Evolutionary conservation across 2,113 vertebrate species (phyloP).

Genomic region (Calypte anna): DNA sequence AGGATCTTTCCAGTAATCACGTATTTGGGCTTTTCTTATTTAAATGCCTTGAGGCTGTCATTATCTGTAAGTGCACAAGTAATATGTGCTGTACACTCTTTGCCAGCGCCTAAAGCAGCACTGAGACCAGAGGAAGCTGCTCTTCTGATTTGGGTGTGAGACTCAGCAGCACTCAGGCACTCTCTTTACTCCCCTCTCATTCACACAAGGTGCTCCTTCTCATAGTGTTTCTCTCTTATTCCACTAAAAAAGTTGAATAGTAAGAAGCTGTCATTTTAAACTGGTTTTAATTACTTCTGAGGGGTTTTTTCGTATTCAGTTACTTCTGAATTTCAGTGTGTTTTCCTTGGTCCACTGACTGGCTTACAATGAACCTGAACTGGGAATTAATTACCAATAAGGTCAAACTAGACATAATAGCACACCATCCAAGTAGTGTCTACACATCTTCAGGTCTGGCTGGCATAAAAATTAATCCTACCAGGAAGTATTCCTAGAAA

Average conservation of each 20-base stretch:
- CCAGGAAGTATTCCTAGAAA: neutral
- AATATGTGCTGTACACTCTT: neutral
- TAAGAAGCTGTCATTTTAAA: neutral
- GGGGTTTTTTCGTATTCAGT: neutral
- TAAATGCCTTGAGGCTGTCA: neutral
- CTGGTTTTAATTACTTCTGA: neutral
- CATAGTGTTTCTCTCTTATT: neutral
- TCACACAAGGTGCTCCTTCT: neutral
- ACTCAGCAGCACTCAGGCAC: neutral
- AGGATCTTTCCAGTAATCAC: neutral
- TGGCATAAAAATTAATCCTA: neutral
- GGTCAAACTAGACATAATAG: neutral
- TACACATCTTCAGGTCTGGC: neutral
- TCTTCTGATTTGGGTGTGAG: fast-evolving
- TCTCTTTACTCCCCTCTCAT: neutral
- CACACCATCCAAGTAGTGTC: neutral
- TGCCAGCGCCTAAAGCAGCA: neutral
- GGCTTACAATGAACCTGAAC: neutral
- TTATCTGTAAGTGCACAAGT: neutral
- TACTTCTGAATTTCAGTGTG: neutral
- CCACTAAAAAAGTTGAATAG: neutral
- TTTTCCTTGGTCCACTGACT: neutral
- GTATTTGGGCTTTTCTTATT: neutral
- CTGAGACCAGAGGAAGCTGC: neutral
- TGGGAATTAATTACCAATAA: neutral